A percentile compares a stretch with the other conserved stretches of the same genome.
Conservation (phyloP, 2,113 vertebrate genomes). For the Acrocephalus arundinaceus region DNA sequence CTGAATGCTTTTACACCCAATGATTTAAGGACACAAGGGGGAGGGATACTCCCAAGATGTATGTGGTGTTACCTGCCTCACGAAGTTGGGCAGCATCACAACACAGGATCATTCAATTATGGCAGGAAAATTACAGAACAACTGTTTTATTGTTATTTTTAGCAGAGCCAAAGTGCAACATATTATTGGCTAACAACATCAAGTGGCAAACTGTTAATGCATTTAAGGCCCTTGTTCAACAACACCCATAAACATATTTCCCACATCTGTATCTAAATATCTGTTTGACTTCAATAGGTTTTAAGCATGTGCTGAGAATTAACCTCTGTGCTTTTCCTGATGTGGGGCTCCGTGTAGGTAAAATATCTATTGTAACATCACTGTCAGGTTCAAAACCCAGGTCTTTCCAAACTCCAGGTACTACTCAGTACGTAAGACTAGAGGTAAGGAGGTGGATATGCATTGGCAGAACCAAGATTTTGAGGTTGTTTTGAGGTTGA, state of each 20-base stretch:
- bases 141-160: neutral
- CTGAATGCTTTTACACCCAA: neutral
- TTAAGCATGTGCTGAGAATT: slow-evolving; percentile 55
- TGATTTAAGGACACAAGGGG: neutral
- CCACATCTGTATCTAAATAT: slow-evolving; percentile 30
- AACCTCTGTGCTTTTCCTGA: slow-evolving; percentile 27
- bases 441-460: neutral
- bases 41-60: neutral
- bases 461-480: neutral
- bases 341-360: neutral
- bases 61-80: neutral
- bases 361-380: neutral
- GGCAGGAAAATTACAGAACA: neutral
- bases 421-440: neutral
- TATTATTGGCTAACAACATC: neutral
- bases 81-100: neutral
- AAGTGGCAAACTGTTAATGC: slow-evolving; percentile 33
- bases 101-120: neutral
- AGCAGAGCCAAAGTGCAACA: neutral
- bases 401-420: neutral
- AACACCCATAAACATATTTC: slow-evolving; percentile 50
- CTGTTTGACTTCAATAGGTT: slow-evolving; percentile 9
- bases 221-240: slow-evolving; percentile 36
- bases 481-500: neutral
- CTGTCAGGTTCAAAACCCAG: neutral